Evolutionary conservation across 2,888 invertebrate genomes (phyloP).

Genomic region (Helleia helle): DNA sequence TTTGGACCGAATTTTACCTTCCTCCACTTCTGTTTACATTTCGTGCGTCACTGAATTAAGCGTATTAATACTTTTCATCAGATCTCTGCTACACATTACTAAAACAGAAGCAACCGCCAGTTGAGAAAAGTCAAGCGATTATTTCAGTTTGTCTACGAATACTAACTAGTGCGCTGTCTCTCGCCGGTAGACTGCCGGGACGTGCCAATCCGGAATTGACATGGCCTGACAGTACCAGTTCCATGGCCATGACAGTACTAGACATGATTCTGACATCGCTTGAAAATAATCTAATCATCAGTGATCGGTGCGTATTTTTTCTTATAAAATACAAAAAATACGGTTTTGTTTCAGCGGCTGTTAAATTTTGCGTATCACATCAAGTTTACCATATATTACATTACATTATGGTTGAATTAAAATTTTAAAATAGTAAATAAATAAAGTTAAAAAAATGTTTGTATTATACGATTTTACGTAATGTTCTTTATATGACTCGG

Average conservation of each 20-base stretch:
- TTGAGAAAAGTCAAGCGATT: constrained; percentile 45
- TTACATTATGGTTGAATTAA: too few relatives aligned
- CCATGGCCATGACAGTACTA: constrained; percentile 35
- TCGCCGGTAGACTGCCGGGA: constrained; percentile 27
- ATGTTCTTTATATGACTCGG: too few relatives aligned
- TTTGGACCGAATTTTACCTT: too few relatives aligned
- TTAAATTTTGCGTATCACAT: too few relatives aligned
- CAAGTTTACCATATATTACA: too few relatives aligned
- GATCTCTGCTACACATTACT: constrained; percentile 45
- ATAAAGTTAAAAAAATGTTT: too few relatives aligned
- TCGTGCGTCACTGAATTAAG: too few relatives aligned
- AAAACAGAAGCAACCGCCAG: constrained; percentile 39
- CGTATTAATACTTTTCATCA: constrained; percentile 20
- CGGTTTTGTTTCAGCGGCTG: too few relatives aligned
- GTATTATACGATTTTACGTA: too few relatives aligned
- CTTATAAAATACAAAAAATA: too few relatives aligned
- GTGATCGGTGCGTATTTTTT: constrained; percentile 36
- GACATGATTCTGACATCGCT: constrained; percentile 34
- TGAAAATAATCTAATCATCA: constrained; percentile 36
- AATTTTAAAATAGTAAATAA: too few relatives aligned
- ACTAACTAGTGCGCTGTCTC: constrained; percentile 32
- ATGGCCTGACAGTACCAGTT: constrained; percentile 39
- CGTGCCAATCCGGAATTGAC: constrained; percentile 40
- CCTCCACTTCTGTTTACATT: too few relatives aligned
- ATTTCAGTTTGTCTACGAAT: constrained; percentile 37